Base-by-base conservation (phyloP, 2,113 vertebrate genomes). In the Montifringilla adamsi region DNA sequence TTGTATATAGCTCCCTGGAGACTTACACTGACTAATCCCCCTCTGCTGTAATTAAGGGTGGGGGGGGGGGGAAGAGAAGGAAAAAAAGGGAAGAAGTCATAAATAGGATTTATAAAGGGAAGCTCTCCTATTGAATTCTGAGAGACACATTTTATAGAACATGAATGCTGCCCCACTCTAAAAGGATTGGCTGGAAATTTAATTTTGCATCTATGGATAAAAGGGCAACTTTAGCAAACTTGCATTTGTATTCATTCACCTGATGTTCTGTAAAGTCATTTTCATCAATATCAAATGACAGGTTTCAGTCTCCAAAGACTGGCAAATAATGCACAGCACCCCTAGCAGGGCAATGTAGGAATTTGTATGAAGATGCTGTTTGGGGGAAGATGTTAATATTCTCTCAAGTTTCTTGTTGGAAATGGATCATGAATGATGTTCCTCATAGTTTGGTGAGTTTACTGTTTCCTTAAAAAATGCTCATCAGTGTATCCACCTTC, bases 1-100 rank as follows among this genome's bases (percentile, higher is more conserved):
- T 98, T 97, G 96, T 97, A 72, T 95, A 76, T 91, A 90, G 87
- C 93, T 98, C 98, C 96, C 98, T 58, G 55, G 98, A 96, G 98
- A 97, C 87, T 72, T 59, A 41, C 82, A 91, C 97, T 97, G 98
- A 97, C 98, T 99, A 99, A 99, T 99, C 98, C 98, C 98, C 95
- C 98, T 99, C 98, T 98, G 95, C 98, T 98, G 97, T 99, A 99
- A 99, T 99, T 99, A 99, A 98, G 98, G 97, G 91, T 8, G 39
- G 39, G 97, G 91, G 37, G 39, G 39, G 97, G 86, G 80, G 82
- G 79, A 59, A 4, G 8, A 39, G 19, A 62, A 35, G 67, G 87
- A 86, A 62, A 60, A 55, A 44, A 35, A 86, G 89, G 89, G 91
- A 95, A 98, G 98, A 98, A 98, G 98, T 98, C 96, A 96, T 98